Conservation (phyloP, 2,888 invertebrate species). For the Mechanitis messenoides region DNA sequence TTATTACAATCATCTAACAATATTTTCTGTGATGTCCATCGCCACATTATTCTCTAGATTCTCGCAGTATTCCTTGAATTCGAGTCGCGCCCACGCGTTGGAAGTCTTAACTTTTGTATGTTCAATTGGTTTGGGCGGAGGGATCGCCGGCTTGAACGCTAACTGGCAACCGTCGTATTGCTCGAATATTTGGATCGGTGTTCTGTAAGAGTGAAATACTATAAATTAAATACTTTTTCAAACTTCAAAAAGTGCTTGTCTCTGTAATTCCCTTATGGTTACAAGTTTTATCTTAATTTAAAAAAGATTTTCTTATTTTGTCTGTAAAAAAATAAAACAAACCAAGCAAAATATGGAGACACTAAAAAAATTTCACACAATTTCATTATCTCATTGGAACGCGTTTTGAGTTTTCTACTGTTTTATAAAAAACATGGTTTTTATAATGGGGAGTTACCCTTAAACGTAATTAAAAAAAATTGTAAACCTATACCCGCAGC, state of each 20-base stretch:
- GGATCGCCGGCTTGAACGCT: conserved; percentile 84
- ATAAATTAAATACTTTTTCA: conserved; percentile 1
- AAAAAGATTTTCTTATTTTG: too few species aligned
- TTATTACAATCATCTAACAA: conserved; percentile 23
- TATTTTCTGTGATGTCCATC: conserved; percentile 30
- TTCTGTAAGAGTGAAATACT: conserved; percentile 58
- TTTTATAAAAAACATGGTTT: too few species aligned
- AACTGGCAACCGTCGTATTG: conserved; percentile 82
- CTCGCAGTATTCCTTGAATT: conserved; percentile 64
- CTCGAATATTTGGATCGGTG: conserved; percentile 78
- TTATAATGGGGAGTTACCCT: neutral
- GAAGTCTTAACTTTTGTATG: conserved; percentile 40
- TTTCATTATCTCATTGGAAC: too few species aligned
- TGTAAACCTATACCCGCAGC: neutral
- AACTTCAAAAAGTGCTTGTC: neutral
- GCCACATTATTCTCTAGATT: conserved; percentile 44
- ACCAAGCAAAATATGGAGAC: too few species aligned
- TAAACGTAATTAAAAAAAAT: too few species aligned
- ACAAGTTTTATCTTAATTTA: too few species aligned
- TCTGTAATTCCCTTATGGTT: too few species aligned
- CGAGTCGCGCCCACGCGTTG: conserved; percentile 60
- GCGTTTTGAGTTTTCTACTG: too few species aligned
- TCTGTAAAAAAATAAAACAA: too few species aligned
- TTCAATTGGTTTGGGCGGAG: conserved; percentile 77
- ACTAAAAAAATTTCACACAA: too few species aligned